A percentile compares a stretch with the other conserved stretches of the same genome.
These are phyloP conservation scores for Brachyhypopomus gauderio DNA, from an alignment of 2,113 vertebrate species.

Conservation along the genomic window DNA sequence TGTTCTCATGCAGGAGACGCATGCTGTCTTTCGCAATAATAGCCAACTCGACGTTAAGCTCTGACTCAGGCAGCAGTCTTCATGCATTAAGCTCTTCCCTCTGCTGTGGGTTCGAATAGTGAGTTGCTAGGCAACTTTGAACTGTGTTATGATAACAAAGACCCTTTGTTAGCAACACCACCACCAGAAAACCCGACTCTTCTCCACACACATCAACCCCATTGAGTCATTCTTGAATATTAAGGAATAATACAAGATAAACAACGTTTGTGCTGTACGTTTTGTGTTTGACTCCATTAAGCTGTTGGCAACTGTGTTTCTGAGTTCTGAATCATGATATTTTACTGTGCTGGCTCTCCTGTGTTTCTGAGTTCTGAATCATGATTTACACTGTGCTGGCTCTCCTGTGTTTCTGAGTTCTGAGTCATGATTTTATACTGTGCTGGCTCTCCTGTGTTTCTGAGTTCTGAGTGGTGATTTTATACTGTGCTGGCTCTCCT, in stretches of 20 bases:
- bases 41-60: slow-evolving; percentile 59
- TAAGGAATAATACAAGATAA: background rate
- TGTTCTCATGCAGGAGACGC: slow-evolving; percentile 61
- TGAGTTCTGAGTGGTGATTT: no score
- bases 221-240: background rate
- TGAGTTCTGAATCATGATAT: no score
- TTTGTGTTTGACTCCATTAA: background rate
- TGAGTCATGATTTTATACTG: no score
- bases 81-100: background rate
- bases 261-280: background rate
- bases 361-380: no score
- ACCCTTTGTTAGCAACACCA: background rate
- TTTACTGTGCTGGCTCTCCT: background rate
- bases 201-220: background rate
- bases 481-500: no score
- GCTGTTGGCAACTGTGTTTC: background rate
- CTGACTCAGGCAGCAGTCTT: slow-evolving; percentile 65
- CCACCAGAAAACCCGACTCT: background rate
- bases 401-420: no score
- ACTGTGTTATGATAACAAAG: background rate
- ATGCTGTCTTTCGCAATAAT: slow-evolving; percentile 70
- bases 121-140: background rate
- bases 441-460: no score
- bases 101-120: background rate
- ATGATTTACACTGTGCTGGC: no score